Conservation (phyloP, 2,113 vertebrate species). For the Craseonycteris thonglongyai region DNA sequence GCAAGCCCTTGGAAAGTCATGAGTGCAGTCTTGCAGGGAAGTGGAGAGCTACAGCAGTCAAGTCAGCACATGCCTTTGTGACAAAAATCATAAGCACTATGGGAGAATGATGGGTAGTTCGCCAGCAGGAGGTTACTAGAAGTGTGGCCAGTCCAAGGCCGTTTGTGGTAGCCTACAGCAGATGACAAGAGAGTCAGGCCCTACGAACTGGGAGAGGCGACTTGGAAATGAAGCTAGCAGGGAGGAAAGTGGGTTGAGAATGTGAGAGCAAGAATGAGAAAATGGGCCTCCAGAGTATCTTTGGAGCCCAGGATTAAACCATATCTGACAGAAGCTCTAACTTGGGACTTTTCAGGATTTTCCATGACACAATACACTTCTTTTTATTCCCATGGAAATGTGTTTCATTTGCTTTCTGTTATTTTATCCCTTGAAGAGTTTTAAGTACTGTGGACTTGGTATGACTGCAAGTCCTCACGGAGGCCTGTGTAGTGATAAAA, state of each 20-base stretch:
- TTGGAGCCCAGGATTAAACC: background rate
- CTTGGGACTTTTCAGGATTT: background rate
- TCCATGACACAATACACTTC: background rate
- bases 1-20: background rate
- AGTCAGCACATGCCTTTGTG: background rate
- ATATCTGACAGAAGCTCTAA: background rate
- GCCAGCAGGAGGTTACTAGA: background rate
- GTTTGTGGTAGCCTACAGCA: background rate
- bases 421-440: background rate
- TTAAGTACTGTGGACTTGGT: background rate
- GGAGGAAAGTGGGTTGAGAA: background rate
- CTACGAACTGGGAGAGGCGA: background rate
- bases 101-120: background rate
- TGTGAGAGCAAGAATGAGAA: background rate
- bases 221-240: background rate
- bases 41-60: no score
- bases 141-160: background rate
- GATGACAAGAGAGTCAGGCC: background rate
- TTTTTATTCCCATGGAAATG: background rate
- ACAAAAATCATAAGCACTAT: background rate
- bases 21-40: background rate
- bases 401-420: background rate
- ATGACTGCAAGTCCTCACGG: background rate
- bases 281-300: no score
- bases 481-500: background rate